A percentile compares a stretch with the other conserved stretches of the same genome.
These are phyloP conservation scores for Leptinotarsa juncta DNA, from an alignment of 2,888 invertebrate genomes.

Conservation along the genomic window DNA sequence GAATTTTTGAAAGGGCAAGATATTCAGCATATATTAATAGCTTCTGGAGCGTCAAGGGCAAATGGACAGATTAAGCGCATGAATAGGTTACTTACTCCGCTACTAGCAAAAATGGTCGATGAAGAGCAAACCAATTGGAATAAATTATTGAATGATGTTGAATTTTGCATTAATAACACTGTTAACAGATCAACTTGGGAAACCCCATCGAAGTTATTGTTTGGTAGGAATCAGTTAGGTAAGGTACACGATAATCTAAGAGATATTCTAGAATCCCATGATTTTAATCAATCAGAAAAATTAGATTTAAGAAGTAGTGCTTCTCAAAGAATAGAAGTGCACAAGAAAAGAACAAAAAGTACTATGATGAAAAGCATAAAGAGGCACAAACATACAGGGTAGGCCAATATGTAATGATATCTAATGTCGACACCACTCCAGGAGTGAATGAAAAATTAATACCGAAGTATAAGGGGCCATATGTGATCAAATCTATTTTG, in stretches of 20 bases:
- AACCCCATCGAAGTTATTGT: conserved; percentile 51
- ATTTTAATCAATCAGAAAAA: not conserved
- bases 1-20: conserved; percentile 37
- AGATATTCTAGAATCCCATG: conserved; percentile 3
- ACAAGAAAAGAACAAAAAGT: conserved; percentile 25
- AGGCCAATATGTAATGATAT: conserved; percentile 52
- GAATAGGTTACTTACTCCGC: conserved; percentile 38
- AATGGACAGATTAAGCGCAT: conserved; percentile 46
- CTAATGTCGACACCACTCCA: conserved; percentile 42
- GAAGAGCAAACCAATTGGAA: conserved; percentile 37
- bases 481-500: conserved; percentile 41
- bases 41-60: conserved; percentile 38
- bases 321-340: conserved; percentile 14
- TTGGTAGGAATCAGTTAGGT: conserved; percentile 42
- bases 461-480: conserved; percentile 47
- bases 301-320: conserved; percentile 19
- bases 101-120: conserved; percentile 36
- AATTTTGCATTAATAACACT: conserved; percentile 49
- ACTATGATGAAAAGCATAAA: conserved; percentile 50
- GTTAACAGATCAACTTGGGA: conserved; percentile 51
- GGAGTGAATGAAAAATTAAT: conserved; percentile 46
- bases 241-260: conserved; percentile 26
- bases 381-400: conserved; percentile 34
- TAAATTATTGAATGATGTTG: conserved; percentile 40
- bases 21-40: conserved; percentile 45